Evolutionary conservation across 2,113 vertebrate species (phyloP).

Genomic region (Cyanoderma ruficeps): DNA sequence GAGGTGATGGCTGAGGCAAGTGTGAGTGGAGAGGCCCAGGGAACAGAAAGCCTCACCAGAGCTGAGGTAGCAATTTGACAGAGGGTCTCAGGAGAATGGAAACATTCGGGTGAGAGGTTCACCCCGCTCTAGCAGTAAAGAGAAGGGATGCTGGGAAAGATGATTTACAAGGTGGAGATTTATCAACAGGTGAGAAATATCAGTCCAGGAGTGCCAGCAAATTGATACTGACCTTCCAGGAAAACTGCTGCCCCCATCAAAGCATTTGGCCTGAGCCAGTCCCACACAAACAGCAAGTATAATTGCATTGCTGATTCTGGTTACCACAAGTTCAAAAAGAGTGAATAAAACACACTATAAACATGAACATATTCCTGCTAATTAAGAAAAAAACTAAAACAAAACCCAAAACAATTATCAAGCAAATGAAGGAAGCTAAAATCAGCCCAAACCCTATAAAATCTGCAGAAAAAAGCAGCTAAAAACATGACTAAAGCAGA

Average conservation of each 20-base stretch:
- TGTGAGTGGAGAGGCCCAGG: not conserved
- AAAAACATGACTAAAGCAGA: constrained; percentile 65
- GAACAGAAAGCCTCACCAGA: not conserved
- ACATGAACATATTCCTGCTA: constrained; percentile 64
- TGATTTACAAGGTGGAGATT: not conserved
- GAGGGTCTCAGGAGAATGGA: not conserved
- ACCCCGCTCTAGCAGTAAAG: not conserved
- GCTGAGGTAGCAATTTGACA: not conserved
- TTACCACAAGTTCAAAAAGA: constrained; percentile 52
- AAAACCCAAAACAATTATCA: constrained; percentile 62
- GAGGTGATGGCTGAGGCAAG: not conserved
- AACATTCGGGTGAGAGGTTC: not conserved
- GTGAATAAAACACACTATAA: constrained; percentile 33
- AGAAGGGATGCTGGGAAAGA: not conserved
- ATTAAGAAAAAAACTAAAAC: constrained; percentile 67
- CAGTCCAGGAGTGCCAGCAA: not conserved
- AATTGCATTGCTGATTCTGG: constrained; percentile 17
- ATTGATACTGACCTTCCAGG: not conserved
- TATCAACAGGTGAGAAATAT: not conserved
- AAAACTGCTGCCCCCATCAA: constrained; percentile 6
- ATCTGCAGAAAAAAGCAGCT: constrained; percentile 47
- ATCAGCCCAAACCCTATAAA: constrained; percentile 63
- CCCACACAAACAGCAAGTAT: constrained; percentile 38
- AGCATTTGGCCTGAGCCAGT: not conserved
- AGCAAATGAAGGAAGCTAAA: constrained; percentile 70